Conservation (phyloP, 1,140 invertebrate genomes). For the Drosophila truncata region DNA sequence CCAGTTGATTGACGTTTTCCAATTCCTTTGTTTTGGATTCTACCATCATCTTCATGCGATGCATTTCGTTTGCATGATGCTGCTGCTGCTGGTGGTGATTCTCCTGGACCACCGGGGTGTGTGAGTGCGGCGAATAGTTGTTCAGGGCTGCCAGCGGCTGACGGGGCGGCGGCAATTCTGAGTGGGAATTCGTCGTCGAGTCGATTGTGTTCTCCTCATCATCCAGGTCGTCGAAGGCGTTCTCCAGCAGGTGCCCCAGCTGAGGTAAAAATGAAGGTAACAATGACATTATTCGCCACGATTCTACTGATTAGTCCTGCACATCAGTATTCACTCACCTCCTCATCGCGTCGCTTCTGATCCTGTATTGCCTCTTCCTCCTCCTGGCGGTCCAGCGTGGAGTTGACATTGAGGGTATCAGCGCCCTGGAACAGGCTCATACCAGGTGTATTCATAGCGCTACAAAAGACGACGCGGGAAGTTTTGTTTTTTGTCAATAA, state of each 20-base stretch:
- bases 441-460: slow-evolving; percentile 86
- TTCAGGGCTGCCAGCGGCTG: slow-evolving; percentile 23
- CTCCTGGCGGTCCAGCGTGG: slow-evolving; percentile 86
- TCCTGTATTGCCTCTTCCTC: slow-evolving; percentile 87
- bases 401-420: slow-evolving; percentile 87
- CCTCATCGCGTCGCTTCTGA: slow-evolving; percentile 86
- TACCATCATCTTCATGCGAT: slow-evolving; percentile 66
- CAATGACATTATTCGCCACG: slow-evolving; percentile 11
- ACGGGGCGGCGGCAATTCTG: slow-evolving; percentile 50
- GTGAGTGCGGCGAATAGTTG: slow-evolving; percentile 6
- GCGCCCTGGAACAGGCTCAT: slow-evolving; percentile 88
- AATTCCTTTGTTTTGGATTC: slow-evolving; percentile 69
- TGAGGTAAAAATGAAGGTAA: slow-evolving; percentile 51
- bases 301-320: not conserved
- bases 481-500: slow-evolving; percentile 5
- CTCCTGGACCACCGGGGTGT: slow-evolving; percentile 14
- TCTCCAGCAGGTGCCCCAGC: slow-evolving; percentile 86
- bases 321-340: slow-evolving; percentile 81
- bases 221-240: slow-evolving; percentile 87
- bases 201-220: slow-evolving; percentile 86
- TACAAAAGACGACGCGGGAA: not conserved
- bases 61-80: slow-evolving; percentile 47
- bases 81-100: slow-evolving; percentile 10
- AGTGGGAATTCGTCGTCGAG: slow-evolving; percentile 69
- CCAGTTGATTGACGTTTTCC: slow-evolving; percentile 54